Base-by-base conservation (phyloP, 2,797 vertebrate species). In the Hafferia zeledoni region DNA sequence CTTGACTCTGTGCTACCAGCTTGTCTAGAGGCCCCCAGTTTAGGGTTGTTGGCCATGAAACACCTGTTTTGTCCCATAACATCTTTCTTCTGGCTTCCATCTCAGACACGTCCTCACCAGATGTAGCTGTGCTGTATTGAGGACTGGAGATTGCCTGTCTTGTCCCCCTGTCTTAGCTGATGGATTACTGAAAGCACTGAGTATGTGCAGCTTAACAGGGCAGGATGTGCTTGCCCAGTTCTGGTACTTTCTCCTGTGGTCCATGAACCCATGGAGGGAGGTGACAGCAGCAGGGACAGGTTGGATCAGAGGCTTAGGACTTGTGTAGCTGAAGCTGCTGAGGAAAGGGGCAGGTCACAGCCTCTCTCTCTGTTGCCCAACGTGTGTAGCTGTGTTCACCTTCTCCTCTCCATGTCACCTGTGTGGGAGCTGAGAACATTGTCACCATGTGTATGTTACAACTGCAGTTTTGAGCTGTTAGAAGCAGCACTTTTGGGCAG, bases 1-100 rank as follows among this genome's bases (percentile, higher is more conserved):
- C 89, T 93, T 88, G 77, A 83, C 86, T 94, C 77, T 94, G 44
- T 80, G 81, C 95, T 89, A 10, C 83, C 59, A 89, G 89, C 74
- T 78, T 89, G 64, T 53, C 52, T 78, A 22, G 67, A 76, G 90
- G 90, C 84, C 94, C 69, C 49, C 11, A 23, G 88, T 80, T 81
- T 80, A 93, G n/a, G 35, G 53, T 27, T 74, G 70, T 84, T 90
- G 74, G 74, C 89, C 74, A 22, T 35, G 52, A 74, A 81, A 56
- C 28, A 53, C 88, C 90, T 69, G 22, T 43, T 88, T 76, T 91
- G 60, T 94, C 89, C 89, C 44, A 5, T 50, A 55, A 83, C 41
- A 39, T 82, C 64, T 63, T 93, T 64, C 77, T 81, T 69, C 93
- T 82, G 90, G 68, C 75, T 95, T 95, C 84, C n/a, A 22, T 92